phyloP scores from a whole-genome alignment of 2,113 vertebrate species.

The Nycticorax nycticorax region DNA sequence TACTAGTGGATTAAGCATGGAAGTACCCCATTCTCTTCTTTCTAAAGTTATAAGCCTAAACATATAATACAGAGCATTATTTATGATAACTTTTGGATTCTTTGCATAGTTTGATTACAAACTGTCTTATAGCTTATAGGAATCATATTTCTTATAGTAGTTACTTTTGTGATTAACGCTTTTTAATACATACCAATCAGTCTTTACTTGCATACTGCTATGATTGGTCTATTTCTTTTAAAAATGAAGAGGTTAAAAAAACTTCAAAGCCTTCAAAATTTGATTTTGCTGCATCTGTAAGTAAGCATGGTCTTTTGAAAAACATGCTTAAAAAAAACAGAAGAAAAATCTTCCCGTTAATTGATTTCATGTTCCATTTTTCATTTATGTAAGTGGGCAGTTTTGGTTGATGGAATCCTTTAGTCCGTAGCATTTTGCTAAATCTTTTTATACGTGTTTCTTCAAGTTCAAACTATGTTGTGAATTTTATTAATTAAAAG shows the following conservation, averaged over 20 bases:
- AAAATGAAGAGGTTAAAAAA: neutral
- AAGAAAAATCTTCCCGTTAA: neutral
- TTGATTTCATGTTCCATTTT: neutral
- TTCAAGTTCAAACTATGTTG: constrained; percentile 18
- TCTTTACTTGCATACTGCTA: neutral
- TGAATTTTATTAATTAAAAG: constrained; percentile 57
- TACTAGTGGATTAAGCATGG: neutral
- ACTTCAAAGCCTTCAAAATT: neutral
- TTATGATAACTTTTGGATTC: neutral
- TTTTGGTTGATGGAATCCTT: neutral
- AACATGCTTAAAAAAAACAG: neutral
- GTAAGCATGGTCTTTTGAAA: neutral
- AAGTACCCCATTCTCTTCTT: neutral
- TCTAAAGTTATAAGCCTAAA: neutral
- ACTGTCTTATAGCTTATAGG: neutral
- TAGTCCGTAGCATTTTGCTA: neutral
- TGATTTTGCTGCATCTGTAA: neutral
- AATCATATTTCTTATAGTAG: neutral
- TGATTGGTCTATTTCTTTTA: neutral
- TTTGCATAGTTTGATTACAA: neutral
- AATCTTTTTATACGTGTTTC: neutral
- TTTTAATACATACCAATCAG: neutral
- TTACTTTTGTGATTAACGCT: neutral
- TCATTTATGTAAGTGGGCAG: neutral
- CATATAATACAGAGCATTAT: neutral